phyloP scores from a whole-genome alignment of 2,888 invertebrate species.

The Patella ulyssiponensis region DNA sequence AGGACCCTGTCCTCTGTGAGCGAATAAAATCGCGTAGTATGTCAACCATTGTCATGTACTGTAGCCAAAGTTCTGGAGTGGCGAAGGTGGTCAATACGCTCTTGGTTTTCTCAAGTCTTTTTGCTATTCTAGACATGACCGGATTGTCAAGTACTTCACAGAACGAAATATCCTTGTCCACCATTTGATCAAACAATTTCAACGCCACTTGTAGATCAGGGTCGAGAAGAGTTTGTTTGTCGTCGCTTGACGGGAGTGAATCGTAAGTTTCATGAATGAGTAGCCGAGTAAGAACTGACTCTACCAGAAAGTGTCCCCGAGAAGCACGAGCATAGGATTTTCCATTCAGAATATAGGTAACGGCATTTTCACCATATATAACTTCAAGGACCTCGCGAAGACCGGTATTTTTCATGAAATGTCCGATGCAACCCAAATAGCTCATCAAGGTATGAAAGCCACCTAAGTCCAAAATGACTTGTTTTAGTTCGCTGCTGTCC shows the following conservation, averaged over 20 bases:
- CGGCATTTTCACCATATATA: neutral
- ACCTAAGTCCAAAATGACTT: neutral
- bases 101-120: neutral
- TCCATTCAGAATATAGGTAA: neutral
- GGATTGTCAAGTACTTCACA: neutral
- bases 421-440: too few relatives aligned
- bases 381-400: too few relatives aligned
- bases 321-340: slow-evolving; percentile 18
- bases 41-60: too few relatives aligned
- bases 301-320: slow-evolving; percentile 1
- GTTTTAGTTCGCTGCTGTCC: neutral
- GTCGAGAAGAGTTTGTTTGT: neutral
- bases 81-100: neutral
- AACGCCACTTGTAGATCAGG: neutral
- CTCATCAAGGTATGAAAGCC: too few relatives aligned
- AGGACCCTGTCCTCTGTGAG: too few relatives aligned
- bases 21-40: too few relatives aligned
- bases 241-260: neutral
- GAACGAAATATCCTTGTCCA: neutral
- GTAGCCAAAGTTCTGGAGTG: too few relatives aligned
- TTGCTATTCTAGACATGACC: neutral
- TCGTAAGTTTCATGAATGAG: neutral
- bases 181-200: neutral
- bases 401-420: too few relatives aligned
- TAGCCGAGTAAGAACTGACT: neutral